A percentile compares a stretch with the other conserved stretches of the same genome.
phyloP scores from a whole-genome alignment of 2,797 vertebrate genomes.

The Buceros bicornis region DNA sequence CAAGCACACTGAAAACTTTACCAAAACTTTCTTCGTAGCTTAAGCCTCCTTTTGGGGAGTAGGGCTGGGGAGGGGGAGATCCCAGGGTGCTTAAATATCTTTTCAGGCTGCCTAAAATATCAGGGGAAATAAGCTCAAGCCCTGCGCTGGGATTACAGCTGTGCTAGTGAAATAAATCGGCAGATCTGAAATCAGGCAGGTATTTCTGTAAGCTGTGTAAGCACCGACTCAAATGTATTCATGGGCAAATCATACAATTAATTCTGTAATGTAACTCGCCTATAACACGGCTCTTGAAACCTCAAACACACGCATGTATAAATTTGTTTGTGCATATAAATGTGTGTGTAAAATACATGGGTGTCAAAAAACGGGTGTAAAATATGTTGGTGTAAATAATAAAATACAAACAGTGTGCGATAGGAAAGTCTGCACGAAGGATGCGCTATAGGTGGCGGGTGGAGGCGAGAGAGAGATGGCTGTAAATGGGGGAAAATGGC shows the following conservation, averaged over 20 bases:
- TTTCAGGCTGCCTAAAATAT: conserved; percentile 72
- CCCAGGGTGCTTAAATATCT: conserved; percentile 73
- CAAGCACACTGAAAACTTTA: conserved; percentile 52
- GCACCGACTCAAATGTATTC: neutral
- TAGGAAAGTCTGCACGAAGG: neutral
- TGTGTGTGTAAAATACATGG: rapidly evolving
- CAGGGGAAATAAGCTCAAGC: conserved; percentile 77
- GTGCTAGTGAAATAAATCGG: conserved; percentile 42
- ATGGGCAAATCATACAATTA: neutral
- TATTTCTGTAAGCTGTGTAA: neutral
- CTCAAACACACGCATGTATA: neutral
- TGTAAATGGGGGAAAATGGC: neutral
- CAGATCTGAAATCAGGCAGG: neutral
- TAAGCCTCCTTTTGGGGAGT: neutral
- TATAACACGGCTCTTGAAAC: neutral
- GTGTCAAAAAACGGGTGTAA: neutral
- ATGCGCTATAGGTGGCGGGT: neutral
- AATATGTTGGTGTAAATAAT: neutral
- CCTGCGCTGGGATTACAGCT: conserved; percentile 43
- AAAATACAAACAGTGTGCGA: rapidly evolving
- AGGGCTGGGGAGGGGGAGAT: conserved; percentile 28
- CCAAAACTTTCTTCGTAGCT: conserved; percentile 51
- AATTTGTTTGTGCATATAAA: neutral
- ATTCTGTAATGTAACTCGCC: neutral
- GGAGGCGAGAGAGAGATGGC: neutral